Conservation (phyloP, 2,888 invertebrate species). For the Geotrupes spiniger region DNA sequence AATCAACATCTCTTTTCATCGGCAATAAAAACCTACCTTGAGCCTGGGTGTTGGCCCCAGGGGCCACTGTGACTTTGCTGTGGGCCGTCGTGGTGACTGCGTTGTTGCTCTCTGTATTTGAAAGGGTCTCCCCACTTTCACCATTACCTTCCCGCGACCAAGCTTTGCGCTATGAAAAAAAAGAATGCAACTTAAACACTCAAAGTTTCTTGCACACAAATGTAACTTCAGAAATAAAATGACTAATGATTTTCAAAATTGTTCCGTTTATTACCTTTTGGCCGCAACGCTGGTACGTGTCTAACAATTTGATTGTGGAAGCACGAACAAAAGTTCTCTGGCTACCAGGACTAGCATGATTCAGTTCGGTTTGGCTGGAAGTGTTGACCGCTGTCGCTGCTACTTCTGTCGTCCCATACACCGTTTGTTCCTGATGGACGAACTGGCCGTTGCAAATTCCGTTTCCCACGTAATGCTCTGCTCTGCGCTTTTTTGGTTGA, state of each 20-base stretch:
- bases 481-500: conserved; percentile 46
- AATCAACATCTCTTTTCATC: background rate
- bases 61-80: conserved; percentile 78
- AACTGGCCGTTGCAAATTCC: conserved; percentile 40
- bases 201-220: too few species aligned
- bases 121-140: conserved; percentile 54
- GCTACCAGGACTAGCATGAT: conserved; percentile 40
- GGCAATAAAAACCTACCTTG: conserved; percentile 52
- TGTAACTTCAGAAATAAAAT: too few species aligned
- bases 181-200: conserved; percentile 6
- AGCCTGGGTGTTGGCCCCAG: conserved; percentile 68
- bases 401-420: conserved; percentile 40
- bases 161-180: conserved; percentile 57
- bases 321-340: conserved; percentile 60
- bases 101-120: conserved; percentile 51
- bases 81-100: conserved; percentile 73
- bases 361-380: conserved; percentile 43
- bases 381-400: conserved; percentile 50
- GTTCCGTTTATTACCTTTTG: conserved; percentile 65
- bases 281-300: conserved; percentile 66
- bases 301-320: conserved; percentile 66
- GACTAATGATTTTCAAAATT: too few species aligned
- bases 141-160: conserved; percentile 63
- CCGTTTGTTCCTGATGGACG: conserved; percentile 47
- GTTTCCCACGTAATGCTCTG: conserved; percentile 38